Evolutionary conservation across 2,888 invertebrate species (phyloP).

Genomic region (Venusia cambrica): DNA sequence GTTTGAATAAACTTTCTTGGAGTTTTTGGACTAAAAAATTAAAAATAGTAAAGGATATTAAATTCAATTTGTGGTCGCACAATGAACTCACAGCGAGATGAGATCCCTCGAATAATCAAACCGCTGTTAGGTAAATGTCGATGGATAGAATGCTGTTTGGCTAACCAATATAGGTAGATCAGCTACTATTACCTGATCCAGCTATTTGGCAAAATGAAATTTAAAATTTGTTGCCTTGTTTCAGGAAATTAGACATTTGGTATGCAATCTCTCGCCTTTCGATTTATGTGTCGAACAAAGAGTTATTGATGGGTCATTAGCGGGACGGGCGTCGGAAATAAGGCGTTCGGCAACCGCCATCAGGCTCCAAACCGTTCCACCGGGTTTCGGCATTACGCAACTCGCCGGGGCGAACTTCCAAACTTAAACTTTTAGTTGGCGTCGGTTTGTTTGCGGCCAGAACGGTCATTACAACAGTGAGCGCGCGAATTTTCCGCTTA

Average conservation of each 20-base stretch:
- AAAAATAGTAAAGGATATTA: too few relatives aligned
- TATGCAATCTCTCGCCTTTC: constrained; percentile 14
- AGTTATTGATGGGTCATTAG: constrained; percentile 34
- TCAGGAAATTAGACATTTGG: constrained; percentile 9
- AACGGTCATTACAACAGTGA: constrained; percentile 65
- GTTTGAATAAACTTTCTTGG: too few relatives aligned
- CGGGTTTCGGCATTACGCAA: constrained; percentile 41
- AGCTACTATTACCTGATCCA: constrained; percentile 6
- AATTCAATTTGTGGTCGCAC: constrained; percentile 14
- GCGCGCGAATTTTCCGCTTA: constrained; percentile 52
- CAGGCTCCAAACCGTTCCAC: constrained; percentile 13
- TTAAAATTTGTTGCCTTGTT: too few relatives aligned
- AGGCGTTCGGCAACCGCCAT: constrained; percentile 27
- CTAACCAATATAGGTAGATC: constrained; percentile 9
- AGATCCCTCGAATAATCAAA: constrained; percentile 11
- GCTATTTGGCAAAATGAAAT: too few relatives aligned
- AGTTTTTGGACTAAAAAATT: too few relatives aligned
- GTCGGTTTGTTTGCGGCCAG: constrained; percentile 60
- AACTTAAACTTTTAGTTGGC: constrained; percentile 65
- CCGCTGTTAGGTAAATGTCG: too few relatives aligned
- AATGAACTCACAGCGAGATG: constrained; percentile 14
- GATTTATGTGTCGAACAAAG: constrained; percentile 26
- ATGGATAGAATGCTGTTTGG: constrained; percentile 11
- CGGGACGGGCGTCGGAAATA: constrained; percentile 29
- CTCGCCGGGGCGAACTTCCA: constrained; percentile 47